A percentile compares a stretch with the other conserved stretches of the same genome.
Evolutionary conservation across 2,797 vertebrate genomes (phyloP).

Genomic region (Parotocinclus haroldoi): DNA sequence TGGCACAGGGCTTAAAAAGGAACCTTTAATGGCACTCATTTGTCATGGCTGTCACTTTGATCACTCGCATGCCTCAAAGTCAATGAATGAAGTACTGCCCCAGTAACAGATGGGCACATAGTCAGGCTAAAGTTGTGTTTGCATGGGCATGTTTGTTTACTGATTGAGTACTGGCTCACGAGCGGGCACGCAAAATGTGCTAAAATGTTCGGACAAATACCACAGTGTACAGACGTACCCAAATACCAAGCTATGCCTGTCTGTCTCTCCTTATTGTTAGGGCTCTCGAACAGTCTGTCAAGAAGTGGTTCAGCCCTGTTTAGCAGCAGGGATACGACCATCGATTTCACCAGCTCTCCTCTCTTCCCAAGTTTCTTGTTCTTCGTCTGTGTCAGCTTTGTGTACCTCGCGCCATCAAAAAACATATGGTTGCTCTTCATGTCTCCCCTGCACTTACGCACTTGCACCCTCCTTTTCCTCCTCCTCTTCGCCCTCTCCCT

Average conservation of each 20-base stretch:
- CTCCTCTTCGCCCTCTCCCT: slow-evolving; percentile 23
- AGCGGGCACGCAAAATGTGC: slow-evolving; percentile 1
- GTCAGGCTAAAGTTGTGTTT: slow-evolving; percentile 38
- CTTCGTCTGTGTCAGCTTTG: slow-evolving; percentile 13
- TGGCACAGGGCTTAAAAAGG: slow-evolving; percentile 25
- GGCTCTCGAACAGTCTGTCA: slow-evolving; percentile 5
- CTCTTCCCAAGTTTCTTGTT: background rate
- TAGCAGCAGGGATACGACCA: slow-evolving; percentile 12
- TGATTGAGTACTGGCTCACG: slow-evolving; percentile 26
- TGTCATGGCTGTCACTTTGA: slow-evolving; percentile 46
- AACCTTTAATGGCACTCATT: slow-evolving; percentile 44
- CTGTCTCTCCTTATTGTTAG: slow-evolving; percentile 1
- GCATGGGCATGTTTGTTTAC: slow-evolving; percentile 38
- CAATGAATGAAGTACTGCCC: slow-evolving; percentile 30
- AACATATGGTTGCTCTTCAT: slow-evolving; percentile 28
- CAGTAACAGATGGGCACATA: slow-evolving; percentile 38
- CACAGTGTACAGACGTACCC: background rate
- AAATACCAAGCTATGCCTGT: background rate
- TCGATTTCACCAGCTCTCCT: too few species aligned
- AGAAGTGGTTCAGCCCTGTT: slow-evolving; percentile 2
- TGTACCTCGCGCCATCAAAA: slow-evolving; percentile 27
- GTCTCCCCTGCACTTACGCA: slow-evolving; percentile 19
- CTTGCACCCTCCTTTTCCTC: slow-evolving; percentile 21
- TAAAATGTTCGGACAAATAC: slow-evolving; percentile 19
- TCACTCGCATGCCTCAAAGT: slow-evolving; percentile 40